Base-by-base conservation (phyloP, 2,113 vertebrate genomes). In the Xyliphius kryptos region DNA sequence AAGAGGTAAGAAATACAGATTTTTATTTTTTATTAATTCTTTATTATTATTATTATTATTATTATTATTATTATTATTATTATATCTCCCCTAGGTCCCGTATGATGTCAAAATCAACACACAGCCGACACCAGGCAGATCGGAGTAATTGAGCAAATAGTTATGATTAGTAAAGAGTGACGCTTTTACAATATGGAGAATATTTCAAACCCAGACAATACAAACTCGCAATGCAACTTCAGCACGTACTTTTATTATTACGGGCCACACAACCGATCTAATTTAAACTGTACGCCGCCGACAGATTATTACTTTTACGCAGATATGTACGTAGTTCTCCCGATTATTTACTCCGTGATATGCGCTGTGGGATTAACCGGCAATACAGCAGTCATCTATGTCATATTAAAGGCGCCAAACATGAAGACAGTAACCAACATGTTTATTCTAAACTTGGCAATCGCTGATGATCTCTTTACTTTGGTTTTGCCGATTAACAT, bases 391-490 rank as follows among this genome's bases (percentile, higher is more conserved):
- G 89, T 95, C 68, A 93, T 93, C 75, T 93, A 89, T 0, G 89
- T 95, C 38, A 92, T 93, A 72, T 85, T 93, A 47, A 93, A 90
- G 73, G 91, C 88, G 0, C 92, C 94, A 26, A 93, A 90, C 76
- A 93, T 93, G 92, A 94, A 91, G 64, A 93, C 91, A 0, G 91
- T 93, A 6, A 95, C 92, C 49, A 92, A 95, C 6, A 91, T 95
- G 88, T 95, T 95, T 74, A 90, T 91, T 71, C 79, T 97, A 48
- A 97, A 94, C 80, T 73, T 94, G 36, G 91, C 92, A 0, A 85
- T 95, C 0, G 90, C 93, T 0, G 88, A 95, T 0, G 91, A 92
- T 58, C 72, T 97, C 55, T 98, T 94, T 74, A 89, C 90, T 0
- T 73, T 95, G 6, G 93, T 93, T 26, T 53, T 93, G 68, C 94